Percentiles rank a stretch among this genome's conserved stretches.
phyloP scores from a whole-genome alignment of 2,113 vertebrate genomes.

The Noctilio leporinus region DNA sequence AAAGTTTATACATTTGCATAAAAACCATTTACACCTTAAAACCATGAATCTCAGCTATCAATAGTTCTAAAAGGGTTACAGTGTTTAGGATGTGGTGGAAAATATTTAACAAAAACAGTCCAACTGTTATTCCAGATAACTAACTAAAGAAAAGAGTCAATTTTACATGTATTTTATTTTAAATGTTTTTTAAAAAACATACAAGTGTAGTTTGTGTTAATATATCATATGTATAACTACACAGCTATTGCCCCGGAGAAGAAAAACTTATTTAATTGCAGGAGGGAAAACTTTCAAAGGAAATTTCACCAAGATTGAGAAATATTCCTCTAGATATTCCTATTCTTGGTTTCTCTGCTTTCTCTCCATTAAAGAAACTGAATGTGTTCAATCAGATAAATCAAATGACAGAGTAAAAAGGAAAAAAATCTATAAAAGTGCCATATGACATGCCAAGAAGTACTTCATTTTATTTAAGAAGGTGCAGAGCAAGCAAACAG shows the following conservation, averaged over 20 bases:
- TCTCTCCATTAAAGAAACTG: not conserved
- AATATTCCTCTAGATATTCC: not conserved
- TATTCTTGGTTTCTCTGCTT: not conserved
- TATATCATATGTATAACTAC: not conserved
- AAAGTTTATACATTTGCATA: not conserved
- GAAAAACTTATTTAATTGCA: not conserved
- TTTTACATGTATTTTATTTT: not conserved
- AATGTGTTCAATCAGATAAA: not conserved
- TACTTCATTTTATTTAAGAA: constrained; percentile 25
- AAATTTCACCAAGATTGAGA: not conserved
- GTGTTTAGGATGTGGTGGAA: not conserved
- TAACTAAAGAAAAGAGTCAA: not conserved
- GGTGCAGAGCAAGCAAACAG: not conserved
- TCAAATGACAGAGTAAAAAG: not conserved
- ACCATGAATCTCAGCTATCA: not conserved
- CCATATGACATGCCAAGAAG: not conserved
- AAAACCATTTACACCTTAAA: not conserved
- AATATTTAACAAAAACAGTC: not conserved
- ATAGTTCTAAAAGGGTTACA: not conserved
- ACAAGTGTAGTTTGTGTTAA: not conserved
- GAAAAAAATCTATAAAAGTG: constrained; percentile 25
- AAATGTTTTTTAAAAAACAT: not conserved
- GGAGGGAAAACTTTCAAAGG: not conserved
- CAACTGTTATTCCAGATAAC: not conserved
- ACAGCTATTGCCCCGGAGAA: not conserved